phyloP scores from a whole-genome alignment of 2,113 vertebrate genomes.

The Mionectes macconnelli region DNA sequence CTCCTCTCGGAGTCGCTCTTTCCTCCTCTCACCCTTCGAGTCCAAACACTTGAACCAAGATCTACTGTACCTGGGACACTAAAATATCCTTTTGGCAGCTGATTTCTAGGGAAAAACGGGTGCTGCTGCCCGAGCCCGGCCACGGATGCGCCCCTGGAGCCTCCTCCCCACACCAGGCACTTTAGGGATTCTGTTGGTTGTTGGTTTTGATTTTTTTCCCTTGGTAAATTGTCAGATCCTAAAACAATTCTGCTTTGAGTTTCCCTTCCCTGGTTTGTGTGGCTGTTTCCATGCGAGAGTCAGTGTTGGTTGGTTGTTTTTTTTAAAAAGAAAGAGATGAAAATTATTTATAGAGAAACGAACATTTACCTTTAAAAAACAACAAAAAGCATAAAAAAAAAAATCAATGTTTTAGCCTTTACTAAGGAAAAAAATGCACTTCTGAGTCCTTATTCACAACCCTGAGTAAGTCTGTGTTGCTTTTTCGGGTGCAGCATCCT shows the following conservation, averaged over 20 bases:
- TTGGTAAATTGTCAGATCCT: neutral
- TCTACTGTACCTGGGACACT: conserved; percentile 75
- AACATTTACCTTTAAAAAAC: conserved; percentile 5
- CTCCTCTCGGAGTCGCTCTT: neutral
- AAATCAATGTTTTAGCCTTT: neutral
- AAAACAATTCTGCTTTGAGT: neutral
- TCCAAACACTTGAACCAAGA: conserved; percentile 76
- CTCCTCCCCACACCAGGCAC: conserved; percentile 73
- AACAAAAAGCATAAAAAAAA: neutral
- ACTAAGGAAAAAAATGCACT: conserved; percentile 34
- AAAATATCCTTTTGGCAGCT: conserved; percentile 51
- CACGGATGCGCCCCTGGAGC: conserved; percentile 37
- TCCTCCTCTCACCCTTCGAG: conserved; percentile 30
- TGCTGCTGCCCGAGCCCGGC: conserved; percentile 66
- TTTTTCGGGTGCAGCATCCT: neutral
- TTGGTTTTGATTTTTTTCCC: neutral
- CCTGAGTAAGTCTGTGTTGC: neutral
- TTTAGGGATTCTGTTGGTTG: conserved; percentile 73
- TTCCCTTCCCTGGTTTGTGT: neutral
- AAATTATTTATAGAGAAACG: conserved; percentile 8
- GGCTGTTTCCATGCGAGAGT: neutral
- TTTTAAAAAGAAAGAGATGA: neutral
- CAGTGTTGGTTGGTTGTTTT: neutral
- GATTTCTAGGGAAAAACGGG: conserved; percentile 70
- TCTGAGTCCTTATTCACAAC: neutral